Evolutionary conservation across 1,140 invertebrate species (phyloP).

Genomic region (Hycleus phaleratus): DNA sequence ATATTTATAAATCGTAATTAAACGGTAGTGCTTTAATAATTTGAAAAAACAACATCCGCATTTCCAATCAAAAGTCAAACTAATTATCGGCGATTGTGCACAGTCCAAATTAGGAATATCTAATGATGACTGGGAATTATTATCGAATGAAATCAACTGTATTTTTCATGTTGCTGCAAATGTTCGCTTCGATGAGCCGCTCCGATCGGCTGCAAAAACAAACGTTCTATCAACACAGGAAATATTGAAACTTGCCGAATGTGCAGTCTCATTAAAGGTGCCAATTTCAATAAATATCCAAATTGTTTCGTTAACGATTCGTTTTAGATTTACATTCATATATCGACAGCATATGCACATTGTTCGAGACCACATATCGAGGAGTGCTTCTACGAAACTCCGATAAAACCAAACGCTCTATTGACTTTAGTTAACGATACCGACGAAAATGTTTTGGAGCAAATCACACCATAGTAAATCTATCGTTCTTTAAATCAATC

Average conservation of each 20-base stretch:
- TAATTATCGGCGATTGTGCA: constrained; percentile 1
- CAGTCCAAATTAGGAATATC: not conserved
- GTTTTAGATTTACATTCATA: constrained; percentile 14
- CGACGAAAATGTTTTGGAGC: constrained; percentile 34
- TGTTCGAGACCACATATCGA: constrained; percentile 39
- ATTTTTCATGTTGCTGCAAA: not conserved
- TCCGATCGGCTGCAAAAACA: too few species aligned
- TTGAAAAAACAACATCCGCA: not conserved
- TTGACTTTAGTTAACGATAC: constrained; percentile 39
- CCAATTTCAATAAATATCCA: too few species aligned
- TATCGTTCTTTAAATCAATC: too few species aligned
- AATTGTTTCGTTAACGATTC: not conserved
- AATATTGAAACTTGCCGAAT: too few species aligned
- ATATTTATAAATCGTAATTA: too few species aligned
- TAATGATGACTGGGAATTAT: not conserved
- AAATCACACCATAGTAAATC: constrained; percentile 42
- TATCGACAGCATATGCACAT: constrained; percentile 58
- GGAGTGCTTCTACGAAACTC: constrained; percentile 44
- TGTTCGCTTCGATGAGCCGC: too few species aligned
- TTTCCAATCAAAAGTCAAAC: not conserved
- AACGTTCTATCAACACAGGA: too few species aligned
- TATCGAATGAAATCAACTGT: not conserved
- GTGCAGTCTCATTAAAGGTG: too few species aligned
- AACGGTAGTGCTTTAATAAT: constrained; percentile 23
- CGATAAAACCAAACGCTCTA: constrained; percentile 41